Percentiles rank a stretch among this genome's conserved stretches.
phyloP scores from a whole-genome alignment of 2,113 vertebrate species.

The Ailuropoda melanoleuca region DNA sequence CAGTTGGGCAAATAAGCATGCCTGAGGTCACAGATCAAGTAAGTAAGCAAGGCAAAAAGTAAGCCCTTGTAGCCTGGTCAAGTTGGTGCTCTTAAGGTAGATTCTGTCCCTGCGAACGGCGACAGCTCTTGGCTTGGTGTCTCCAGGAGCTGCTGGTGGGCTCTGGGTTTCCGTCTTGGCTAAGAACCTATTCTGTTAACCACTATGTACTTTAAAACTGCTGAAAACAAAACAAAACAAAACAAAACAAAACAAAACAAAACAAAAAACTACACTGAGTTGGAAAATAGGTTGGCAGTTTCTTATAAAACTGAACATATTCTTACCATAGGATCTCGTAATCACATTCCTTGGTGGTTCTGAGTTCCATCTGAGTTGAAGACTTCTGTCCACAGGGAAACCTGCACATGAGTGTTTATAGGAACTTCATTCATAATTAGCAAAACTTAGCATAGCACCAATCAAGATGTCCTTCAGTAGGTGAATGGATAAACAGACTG shows the following conservation, averaged over 20 bases:
- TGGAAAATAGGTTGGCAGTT: neutral
- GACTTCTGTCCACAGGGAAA: neutral
- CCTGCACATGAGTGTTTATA: neutral
- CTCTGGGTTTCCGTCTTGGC: neutral
- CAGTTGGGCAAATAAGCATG: neutral
- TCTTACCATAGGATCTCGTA: neutral
- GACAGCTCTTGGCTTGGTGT: neutral
- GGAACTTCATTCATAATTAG: neutral
- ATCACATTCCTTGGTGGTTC: neutral
- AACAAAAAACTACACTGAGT: neutral
- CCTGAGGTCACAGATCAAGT: neutral
- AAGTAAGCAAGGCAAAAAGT: neutral
- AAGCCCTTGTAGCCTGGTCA: neutral
- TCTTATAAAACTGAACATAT: neutral
- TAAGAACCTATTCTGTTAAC: neutral
- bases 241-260: neutral
- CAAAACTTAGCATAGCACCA: neutral
- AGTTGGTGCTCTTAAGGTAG: neutral
- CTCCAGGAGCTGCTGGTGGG: no score
- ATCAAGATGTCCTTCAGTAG: neutral
- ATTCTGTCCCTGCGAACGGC: neutral
- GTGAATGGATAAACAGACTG: neutral
- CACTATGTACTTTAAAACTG: neutral
- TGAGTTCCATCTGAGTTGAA: neutral
- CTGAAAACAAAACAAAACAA: neutral